A percentile compares a stretch with the other conserved stretches of the same genome.
Conservation (phyloP, 2,113 vertebrate species). For the Etheostoma cragini region DNA sequence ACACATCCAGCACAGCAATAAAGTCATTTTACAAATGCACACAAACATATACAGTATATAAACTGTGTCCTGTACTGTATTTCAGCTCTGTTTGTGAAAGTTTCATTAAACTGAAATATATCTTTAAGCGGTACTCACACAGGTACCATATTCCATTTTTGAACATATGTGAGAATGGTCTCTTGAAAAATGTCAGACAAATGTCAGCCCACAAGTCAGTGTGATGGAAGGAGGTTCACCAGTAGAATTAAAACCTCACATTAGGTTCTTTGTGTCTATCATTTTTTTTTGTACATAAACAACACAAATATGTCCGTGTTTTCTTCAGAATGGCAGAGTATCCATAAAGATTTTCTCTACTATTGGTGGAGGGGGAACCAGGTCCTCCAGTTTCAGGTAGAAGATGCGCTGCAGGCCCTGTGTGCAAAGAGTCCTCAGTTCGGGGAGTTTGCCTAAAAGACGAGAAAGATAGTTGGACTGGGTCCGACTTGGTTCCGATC, state of each 20-base stretch:
- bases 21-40: constrained; percentile 61
- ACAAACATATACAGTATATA: constrained; percentile 47
- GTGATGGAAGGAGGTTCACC: constrained; percentile 29
- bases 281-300: constrained; percentile 5
- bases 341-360: constrained; percentile 97
- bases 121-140: constrained; percentile 29
- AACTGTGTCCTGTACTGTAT: constrained; percentile 47
- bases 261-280: constrained; percentile 18
- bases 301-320: neutral
- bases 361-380: constrained; percentile 93
- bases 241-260: constrained; percentile 32
- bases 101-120: constrained; percentile 22
- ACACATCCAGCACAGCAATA: constrained; percentile 70
- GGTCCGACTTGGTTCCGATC: constrained; percentile 78
- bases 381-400: constrained; percentile 94
- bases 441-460: constrained; percentile 91
- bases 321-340: constrained; percentile 90
- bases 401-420: constrained; percentile 96
- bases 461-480: constrained; percentile 91
- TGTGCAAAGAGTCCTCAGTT: constrained; percentile 93
- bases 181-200: constrained; percentile 47
- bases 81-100: constrained; percentile 23
- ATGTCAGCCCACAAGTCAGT: constrained; percentile 24
- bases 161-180: constrained; percentile 52
- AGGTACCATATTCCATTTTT: constrained; percentile 16